Evolutionary conservation across 2,797 vertebrate genomes (phyloP).

Genomic region (Ctenopoma multispine): DNA sequence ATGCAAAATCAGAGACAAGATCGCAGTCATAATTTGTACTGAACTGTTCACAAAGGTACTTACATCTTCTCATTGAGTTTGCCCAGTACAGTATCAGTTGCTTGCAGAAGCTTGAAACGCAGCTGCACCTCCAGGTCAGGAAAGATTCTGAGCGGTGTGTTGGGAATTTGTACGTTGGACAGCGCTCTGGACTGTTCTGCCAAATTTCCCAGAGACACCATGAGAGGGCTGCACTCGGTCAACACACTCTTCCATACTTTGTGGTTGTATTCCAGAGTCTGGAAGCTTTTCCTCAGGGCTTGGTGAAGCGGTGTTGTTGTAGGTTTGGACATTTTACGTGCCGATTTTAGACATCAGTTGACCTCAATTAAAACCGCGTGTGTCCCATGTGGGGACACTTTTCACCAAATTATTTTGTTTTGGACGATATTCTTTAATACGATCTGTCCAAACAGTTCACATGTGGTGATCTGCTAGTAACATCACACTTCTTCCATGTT

Average conservation of each 20-base stretch:
- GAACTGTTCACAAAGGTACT: conserved; percentile 51
- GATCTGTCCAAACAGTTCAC: too few species aligned
- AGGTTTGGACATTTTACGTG: conserved; percentile 75
- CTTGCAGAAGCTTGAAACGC: conserved; percentile 82
- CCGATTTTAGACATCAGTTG: neutral
- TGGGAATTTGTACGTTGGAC: conserved; percentile 70
- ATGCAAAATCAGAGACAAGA: neutral
- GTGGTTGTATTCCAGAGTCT: conserved; percentile 75
- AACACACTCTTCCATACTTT: conserved; percentile 76
- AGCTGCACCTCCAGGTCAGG: conserved; percentile 83
- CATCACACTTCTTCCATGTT: conserved; percentile 46
- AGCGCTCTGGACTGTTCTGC: conserved; percentile 85
- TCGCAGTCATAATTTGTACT: too few species aligned
- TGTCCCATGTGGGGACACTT: neutral
- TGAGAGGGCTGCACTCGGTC: conserved; percentile 80
- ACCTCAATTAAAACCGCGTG: accelerated
- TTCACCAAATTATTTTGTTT: neutral
- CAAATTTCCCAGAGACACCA: conserved; percentile 86
- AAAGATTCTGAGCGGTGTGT: conserved; percentile 83
- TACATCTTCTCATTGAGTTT: conserved; percentile 86
- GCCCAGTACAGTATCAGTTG: conserved; percentile 80
- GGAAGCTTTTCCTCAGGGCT: conserved; percentile 82
- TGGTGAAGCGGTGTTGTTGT: conserved; percentile 73
- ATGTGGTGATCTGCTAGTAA: neutral
- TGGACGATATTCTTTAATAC: neutral